phyloP scores from a whole-genome alignment of 2,113 vertebrate species.

The Tringa solitaria region DNA sequence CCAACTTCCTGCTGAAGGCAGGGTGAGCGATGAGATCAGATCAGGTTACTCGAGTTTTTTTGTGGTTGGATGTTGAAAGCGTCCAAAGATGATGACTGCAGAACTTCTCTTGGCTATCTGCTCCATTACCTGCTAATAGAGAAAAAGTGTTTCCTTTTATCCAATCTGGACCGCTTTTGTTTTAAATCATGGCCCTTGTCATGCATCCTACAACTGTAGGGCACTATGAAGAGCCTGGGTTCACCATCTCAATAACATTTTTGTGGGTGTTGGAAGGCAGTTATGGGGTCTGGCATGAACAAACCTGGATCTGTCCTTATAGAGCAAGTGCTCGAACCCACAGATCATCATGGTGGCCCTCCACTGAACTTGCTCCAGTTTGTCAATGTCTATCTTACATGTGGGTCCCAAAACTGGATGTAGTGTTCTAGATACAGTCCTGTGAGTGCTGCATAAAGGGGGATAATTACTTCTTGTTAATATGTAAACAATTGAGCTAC shows the following conservation, averaged over 20 bases:
- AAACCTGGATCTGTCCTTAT: not conserved
- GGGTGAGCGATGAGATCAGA: not conserved
- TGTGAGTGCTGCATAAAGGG: not conserved
- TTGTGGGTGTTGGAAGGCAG: not conserved
- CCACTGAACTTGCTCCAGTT: not conserved
- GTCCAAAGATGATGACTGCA: not conserved
- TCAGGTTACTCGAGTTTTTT: not conserved
- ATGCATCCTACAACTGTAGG: not conserved
- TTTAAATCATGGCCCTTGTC: not conserved
- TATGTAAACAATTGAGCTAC: not conserved
- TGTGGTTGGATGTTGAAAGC: not conserved
- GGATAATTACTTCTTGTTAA: not conserved
- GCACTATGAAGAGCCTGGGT: not conserved
- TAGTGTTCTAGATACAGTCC: no score
- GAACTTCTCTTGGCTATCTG: not conserved
- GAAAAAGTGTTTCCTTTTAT: not conserved
- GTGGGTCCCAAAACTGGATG: not conserved
- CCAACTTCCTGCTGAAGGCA: not conserved
- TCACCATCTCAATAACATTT: accelerated
- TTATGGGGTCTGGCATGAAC: not conserved
- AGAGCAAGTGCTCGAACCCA: not conserved
- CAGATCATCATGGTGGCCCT: not conserved
- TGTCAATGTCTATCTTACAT: not conserved
- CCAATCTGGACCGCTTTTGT: not conserved
- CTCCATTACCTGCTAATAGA: not conserved